phyloP scores from a whole-genome alignment of 1,140 invertebrate genomes.

The Brachionus rubens region DNA sequence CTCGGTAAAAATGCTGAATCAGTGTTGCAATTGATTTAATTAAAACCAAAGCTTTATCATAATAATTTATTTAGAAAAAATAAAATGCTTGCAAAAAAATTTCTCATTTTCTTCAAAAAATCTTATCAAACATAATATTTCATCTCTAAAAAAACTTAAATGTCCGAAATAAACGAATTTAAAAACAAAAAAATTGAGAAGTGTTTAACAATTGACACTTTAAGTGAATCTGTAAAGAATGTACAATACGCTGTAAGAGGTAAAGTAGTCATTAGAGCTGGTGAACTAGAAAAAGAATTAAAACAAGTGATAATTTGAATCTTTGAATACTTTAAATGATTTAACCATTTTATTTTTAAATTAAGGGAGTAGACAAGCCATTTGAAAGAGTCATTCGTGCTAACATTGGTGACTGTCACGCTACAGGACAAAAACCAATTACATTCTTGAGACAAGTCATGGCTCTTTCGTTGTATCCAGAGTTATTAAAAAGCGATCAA shows the following conservation, averaged over 20 bases:
- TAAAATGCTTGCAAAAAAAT: too few relatives aligned
- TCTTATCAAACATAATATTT: too few relatives aligned
- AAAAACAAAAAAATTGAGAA: neutral
- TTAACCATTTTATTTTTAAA: neutral
- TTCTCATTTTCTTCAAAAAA: too few relatives aligned
- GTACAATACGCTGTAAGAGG: constrained; percentile 86
- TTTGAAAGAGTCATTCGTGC: constrained; percentile 93
- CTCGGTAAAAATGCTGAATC: too few relatives aligned
- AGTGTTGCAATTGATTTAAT: too few relatives aligned
- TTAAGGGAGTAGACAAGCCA: constrained; percentile 76
- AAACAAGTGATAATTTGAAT: constrained; percentile 49
- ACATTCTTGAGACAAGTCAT: constrained; percentile 70
- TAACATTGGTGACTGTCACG: constrained; percentile 97
- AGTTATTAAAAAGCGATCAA: constrained; percentile 69
- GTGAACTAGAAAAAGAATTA: constrained; percentile 66
- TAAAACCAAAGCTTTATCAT: too few relatives aligned
- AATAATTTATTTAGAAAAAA: too few relatives aligned
- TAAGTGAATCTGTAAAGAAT: constrained; percentile 82
- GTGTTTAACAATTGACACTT: constrained; percentile 72
- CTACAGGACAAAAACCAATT: constrained; percentile 83
- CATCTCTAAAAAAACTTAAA: neutral
- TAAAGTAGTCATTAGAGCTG: constrained; percentile 77
- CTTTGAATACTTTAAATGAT: neutral
- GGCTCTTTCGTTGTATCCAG: constrained; percentile 65
- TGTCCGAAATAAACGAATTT: neutral